A percentile compares a stretch with the other conserved stretches of the same genome.
Evolutionary conservation across 2,888 invertebrate genomes (phyloP).

Genomic region (Harpalus rufipes): DNA sequence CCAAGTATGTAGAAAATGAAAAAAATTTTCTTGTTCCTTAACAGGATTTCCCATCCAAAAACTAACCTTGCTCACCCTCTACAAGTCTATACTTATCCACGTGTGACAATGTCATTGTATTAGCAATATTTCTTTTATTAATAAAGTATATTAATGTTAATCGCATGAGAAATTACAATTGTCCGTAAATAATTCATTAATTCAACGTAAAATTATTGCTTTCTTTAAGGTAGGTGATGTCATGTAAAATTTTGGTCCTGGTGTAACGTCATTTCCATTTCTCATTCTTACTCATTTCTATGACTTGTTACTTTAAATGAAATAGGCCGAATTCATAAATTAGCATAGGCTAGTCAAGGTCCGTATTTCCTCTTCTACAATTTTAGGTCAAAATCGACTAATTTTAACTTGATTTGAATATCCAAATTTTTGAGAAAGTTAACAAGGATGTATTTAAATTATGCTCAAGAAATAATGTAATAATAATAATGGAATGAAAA

Average conservation of each 20-base stretch:
- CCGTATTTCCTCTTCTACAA: not conserved
- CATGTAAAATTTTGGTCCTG: slow-evolving; percentile 7
- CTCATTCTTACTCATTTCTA: slow-evolving; percentile 11
- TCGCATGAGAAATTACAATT: too few species aligned
- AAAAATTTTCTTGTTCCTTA: too few species aligned
- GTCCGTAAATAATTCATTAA: too few species aligned
- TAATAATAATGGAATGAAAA: too few species aligned
- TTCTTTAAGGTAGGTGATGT: not conserved
- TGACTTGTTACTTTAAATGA: slow-evolving; percentile 14
- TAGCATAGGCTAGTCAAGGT: slow-evolving; percentile 24
- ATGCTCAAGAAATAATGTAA: too few species aligned
- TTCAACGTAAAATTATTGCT: too few species aligned
- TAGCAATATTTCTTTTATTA: too few species aligned
- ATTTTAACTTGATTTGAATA: slow-evolving; percentile 19
- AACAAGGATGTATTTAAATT: not conserved
- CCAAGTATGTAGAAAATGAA: too few species aligned
- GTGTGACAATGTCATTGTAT: not conserved
- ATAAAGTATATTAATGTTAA: too few species aligned
- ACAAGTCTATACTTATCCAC: not conserved
- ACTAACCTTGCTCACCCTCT: too few species aligned
- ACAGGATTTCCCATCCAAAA: too few species aligned
- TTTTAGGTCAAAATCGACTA: slow-evolving; percentile 17
- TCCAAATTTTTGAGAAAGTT: not conserved
- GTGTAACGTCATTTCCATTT: not conserved
- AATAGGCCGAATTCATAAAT: slow-evolving; percentile 28